These are phyloP conservation scores for Barypeithes pellucidus DNA, from an alignment of 2,888 invertebrate genomes.

Conservation along the genomic window DNA sequence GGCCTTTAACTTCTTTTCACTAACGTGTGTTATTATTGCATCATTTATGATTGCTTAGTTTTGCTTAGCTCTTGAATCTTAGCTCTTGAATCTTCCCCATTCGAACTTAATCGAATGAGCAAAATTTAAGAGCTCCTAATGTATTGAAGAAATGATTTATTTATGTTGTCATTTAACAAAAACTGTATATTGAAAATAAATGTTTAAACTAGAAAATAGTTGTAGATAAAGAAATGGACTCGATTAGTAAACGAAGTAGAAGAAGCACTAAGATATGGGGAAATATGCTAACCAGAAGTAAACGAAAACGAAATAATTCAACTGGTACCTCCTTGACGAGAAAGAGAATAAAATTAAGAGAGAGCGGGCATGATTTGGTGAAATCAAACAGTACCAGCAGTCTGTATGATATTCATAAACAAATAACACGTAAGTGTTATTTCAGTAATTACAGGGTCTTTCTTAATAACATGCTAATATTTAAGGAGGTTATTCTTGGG, in stretches of 20 bases:
- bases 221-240: constrained; percentile 16
- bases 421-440: constrained; percentile 53
- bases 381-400: constrained; percentile 53
- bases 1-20: no score
- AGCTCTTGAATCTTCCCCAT: no score
- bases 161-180: no score
- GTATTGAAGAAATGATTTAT: no score
- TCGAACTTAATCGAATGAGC: no score
- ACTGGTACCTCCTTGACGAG: constrained; percentile 17
- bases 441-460: background rate
- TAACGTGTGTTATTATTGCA: no score
- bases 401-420: constrained; percentile 53
- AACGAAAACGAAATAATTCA: constrained; percentile 29
- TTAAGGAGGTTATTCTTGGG: no score
- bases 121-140: no score
- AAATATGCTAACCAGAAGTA: constrained; percentile 23
- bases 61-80: no score
- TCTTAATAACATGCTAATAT: no score
- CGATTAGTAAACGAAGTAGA: constrained; percentile 6
- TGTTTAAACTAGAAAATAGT: constrained; percentile 8
- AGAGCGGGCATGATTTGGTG: constrained; percentile 18
- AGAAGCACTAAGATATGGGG: constrained; percentile 7
- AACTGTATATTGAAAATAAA: no score
- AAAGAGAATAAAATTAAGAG: constrained; percentile 13
- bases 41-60: no score